phyloP scores from a whole-genome alignment of 2,888 invertebrate species.

The Cheilosia vulpina region DNA sequence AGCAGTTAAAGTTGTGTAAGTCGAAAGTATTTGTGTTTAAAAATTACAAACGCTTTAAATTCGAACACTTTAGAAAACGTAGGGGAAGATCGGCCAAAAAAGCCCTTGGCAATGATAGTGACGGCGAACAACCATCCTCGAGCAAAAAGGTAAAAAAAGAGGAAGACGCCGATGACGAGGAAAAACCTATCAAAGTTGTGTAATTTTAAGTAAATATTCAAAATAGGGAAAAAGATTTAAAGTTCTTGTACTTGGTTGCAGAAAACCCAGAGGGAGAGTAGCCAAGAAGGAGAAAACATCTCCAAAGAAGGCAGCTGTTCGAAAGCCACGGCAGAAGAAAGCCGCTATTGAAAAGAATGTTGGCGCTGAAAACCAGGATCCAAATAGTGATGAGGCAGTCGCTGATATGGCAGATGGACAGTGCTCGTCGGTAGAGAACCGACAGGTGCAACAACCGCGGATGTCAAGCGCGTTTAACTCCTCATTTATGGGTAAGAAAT shows the following conservation, averaged over 20 bases:
- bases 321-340: constrained; percentile 47
- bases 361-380: constrained; percentile 46
- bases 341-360: background rate
- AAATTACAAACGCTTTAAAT: background rate
- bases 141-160: constrained; percentile 41
- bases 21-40: background rate
- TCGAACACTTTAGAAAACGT: constrained; percentile 34
- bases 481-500: constrained; percentile 55
- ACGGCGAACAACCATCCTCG: constrained; percentile 22
- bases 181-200: constrained; percentile 28
- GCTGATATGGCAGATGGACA: constrained; percentile 43
- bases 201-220: constrained; percentile 6
- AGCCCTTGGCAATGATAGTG: background rate
- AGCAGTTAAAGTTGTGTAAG: constrained; percentile 45
- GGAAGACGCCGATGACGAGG: constrained; percentile 10
- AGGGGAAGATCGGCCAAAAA: constrained; percentile 29
- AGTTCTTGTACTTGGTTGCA: background rate
- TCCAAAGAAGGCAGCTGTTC: constrained; percentile 37
- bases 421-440: background rate
- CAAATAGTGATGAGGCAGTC: constrained; percentile 36
- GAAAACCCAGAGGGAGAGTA: constrained; percentile 40
- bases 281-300: constrained; percentile 36
- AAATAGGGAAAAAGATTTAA: background rate
- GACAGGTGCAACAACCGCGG: background rate
- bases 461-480: constrained; percentile 41